Evolutionary conservation across 2,797 vertebrate species (phyloP).

Genomic region (Lutjanus argentimaculatus): DNA sequence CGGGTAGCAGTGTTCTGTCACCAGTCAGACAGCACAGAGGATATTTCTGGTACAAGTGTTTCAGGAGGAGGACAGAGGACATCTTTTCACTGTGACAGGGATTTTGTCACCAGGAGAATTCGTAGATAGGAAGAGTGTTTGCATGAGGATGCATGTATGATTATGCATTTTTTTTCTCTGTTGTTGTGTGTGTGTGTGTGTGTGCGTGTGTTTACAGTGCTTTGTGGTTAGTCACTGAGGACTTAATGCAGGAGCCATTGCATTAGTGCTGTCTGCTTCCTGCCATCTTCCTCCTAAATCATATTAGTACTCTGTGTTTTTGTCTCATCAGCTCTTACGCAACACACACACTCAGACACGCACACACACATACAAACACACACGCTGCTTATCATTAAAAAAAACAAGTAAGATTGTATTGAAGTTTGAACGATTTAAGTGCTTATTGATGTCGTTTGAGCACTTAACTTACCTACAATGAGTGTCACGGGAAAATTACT

Average conservation of each 20-base stretch:
- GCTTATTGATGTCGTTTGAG: constrained; percentile 21
- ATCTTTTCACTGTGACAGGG: constrained; percentile 54
- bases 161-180: constrained; percentile 5
- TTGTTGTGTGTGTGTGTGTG: constrained; percentile 8
- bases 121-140: constrained; percentile 18
- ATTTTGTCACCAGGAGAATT: constrained; percentile 37
- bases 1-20: constrained; percentile 71
- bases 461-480: constrained; percentile 24
- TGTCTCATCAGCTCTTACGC: constrained; percentile 69
- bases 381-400: constrained; percentile 17
- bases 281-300: constrained; percentile 77
- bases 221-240: constrained; percentile 68
- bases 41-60: constrained; percentile 75
- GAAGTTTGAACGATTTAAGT: constrained; percentile 40
- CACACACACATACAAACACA: not conserved
- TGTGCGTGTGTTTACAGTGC: constrained; percentile 42
- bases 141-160: constrained; percentile 14
- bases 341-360: constrained; percentile 43
- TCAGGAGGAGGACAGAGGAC: constrained; percentile 58
- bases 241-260: constrained; percentile 80
- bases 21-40: constrained; percentile 59
- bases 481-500: constrained; percentile 9
- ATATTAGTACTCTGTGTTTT: constrained; percentile 76
- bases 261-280: constrained; percentile 84
- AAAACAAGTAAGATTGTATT: constrained; percentile 23